phyloP scores from a whole-genome alignment of 2,888 invertebrate species.

The Ormia ochracea region DNA sequence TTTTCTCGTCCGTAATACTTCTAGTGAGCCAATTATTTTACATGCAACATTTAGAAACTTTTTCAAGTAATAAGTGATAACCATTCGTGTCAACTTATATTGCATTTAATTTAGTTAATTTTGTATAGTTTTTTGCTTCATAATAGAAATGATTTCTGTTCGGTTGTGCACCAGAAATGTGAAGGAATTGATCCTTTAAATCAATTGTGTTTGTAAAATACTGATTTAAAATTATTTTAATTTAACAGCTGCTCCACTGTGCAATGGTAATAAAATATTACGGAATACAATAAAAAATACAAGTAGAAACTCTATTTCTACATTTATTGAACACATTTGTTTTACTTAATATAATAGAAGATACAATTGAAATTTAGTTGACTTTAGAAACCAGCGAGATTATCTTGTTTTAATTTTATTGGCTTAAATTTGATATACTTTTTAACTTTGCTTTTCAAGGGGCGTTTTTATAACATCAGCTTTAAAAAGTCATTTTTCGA shows the following conservation, averaged over 20 bases:
- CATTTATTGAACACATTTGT: constrained; percentile 57
- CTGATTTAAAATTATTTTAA: no score
- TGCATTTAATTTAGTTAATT: no score
- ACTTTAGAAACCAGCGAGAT: constrained; percentile 20
- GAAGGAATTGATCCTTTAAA: no score
- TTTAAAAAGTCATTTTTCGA: neutral
- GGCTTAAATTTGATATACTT: constrained; percentile 31
- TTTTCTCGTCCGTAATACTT: no score
- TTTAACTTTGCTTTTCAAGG: neutral
- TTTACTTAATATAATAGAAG: constrained; percentile 34
- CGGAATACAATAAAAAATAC: constrained; percentile 1
- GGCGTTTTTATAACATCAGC: neutral
- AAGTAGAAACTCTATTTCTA: constrained; percentile 13
- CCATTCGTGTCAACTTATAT: no score
- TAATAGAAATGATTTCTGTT: no score
- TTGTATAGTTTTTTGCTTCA: no score
- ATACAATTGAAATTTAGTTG: constrained; percentile 51
- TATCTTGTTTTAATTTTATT: constrained; percentile 29
- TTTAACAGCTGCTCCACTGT: neutral
- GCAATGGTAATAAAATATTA: neutral
- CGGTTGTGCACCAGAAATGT: no score
- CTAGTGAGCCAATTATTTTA: no score
- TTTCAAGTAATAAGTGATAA: no score
- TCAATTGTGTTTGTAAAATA: no score
- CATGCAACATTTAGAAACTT: no score